Evolutionary conservation across 2,113 vertebrate genomes (phyloP), one percentile per base, ranked within the genome.

Genomic region (Fulica atra): DNA sequence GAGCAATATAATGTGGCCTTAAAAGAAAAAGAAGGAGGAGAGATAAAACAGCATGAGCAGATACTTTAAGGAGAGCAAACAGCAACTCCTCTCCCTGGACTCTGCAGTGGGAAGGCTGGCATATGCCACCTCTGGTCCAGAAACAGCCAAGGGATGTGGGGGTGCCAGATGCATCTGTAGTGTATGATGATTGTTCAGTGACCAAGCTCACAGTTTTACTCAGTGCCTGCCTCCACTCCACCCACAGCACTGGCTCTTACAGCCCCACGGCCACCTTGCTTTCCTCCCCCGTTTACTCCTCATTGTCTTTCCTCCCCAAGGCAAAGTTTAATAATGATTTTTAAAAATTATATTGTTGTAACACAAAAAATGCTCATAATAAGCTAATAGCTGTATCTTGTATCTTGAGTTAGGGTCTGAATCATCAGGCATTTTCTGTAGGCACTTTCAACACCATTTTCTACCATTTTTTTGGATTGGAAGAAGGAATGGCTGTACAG

Each of bases 181-280:
- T 35, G 7, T 60, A 23, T 0, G 0, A 19, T 3, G 57, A 53
- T 19, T 46, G 1, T n/a, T 59, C 2, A 2, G 29, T 56, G 21
- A 33, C 13, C 21, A 44, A 70, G 4, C 4, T 33, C 66, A 13
- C 28, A 71, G 12, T 28, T 70, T 13, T 50, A 25, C 7, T 14
- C 38, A 1, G 0, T 38, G 21, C 8, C 19, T 71, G 51, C 6
- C 35, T 81, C 26, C 19, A 35, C 17, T 44, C 11, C 3, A 28
- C 5, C 11, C 10, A 29, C 16, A 65, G 33, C 3, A 65, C 16
- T 3, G 35, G 10, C 18, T 71, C 51, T 59, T 28, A 26, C 15
- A 48, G 13, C 10, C 13, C 28, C 1, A 0, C 31, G 36, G 6
- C 7, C 28, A 78, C 26, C 5, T 36, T 78, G 4, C 5, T 54